Base-by-base conservation (phyloP, 2,888 invertebrate species). In the Rhingia campestris region DNA sequence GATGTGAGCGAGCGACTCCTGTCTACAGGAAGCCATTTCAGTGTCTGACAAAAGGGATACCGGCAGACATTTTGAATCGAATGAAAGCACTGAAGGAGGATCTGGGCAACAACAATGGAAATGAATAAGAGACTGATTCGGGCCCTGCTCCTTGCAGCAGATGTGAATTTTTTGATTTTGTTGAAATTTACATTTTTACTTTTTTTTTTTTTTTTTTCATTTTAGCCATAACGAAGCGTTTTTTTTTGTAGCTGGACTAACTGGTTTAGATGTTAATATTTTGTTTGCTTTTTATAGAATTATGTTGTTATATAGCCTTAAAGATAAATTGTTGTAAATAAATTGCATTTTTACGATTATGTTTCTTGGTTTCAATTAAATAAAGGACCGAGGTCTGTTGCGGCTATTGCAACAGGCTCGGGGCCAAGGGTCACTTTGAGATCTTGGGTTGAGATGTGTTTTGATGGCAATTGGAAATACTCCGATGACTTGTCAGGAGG, bases 141-240 rank as follows among this genome's bases (percentile, higher is more conserved):
- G 39, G 80, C 74, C 84, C 30, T 59, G 32, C 43, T 79, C 69
- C 80, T 69, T 76, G 33, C 22, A 39, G 66, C 54, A 77, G 72
- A 72, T 59, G 12, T 51, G 35, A 54, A 14, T 72, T 72, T 47
- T 14, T 2, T 4, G 35, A 39, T 41, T 58, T 5, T 41, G 2
- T 39, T 12, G 6, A 63, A 47, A 22, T 22, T 5, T 22, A 63
- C 9, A 47, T 35, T 35, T 22, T 32, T 30, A 30, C 30, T 43
- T n/a, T 43, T 32, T n/a, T 6, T 45, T 45, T 41, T 43, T n/a
- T 43, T 32, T n/a, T 6, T 45, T 45, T 61, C 14, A 35, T 61
- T 61, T 9, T 14, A 61, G 61, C 35, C 33, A 6, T 61, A 61
- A 14, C 61, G 59, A 61, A 6, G 22, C 22, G 22, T 22, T 22